phyloP scores from a whole-genome alignment of 2,113 vertebrate genomes.

The Zosterops japonicus region DNA sequence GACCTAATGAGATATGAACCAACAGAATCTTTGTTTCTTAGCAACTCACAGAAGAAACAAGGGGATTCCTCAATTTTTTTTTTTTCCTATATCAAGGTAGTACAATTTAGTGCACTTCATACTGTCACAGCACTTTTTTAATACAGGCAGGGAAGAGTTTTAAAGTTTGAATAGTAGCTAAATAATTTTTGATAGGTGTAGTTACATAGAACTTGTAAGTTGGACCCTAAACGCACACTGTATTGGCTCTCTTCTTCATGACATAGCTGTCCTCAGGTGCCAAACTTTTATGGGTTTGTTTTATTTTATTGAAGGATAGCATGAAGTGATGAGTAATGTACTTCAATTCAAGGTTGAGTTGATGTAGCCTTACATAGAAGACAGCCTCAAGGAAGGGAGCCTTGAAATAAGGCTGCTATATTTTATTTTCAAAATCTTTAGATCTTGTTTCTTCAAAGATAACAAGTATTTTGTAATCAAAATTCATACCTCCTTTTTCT shows the following conservation, averaged over 20 bases:
- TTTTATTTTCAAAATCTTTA: slow-evolving; percentile 13
- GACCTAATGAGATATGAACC: slow-evolving; percentile 58
- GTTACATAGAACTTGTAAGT: slow-evolving; percentile 40
- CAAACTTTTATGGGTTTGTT: slow-evolving; percentile 64
- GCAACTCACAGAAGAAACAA: slow-evolving; percentile 65
- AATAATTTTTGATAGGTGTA: slow-evolving; percentile 62
- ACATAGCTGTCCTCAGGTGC: slow-evolving; percentile 75
- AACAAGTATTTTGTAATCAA: background rate
- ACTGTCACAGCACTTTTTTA: slow-evolving; percentile 72
- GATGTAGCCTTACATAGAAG: slow-evolving; percentile 74
- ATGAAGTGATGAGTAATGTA: slow-evolving; percentile 35
- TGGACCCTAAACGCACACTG: slow-evolving; percentile 50
- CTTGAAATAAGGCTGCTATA: slow-evolving; percentile 28
- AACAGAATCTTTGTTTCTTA: slow-evolving; percentile 63
- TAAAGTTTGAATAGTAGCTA: slow-evolving; percentile 60
- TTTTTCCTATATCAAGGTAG: slow-evolving; percentile 61
- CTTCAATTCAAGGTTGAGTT: slow-evolving; percentile 51
- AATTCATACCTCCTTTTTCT: slow-evolving; percentile 21
- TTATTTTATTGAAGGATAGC: slow-evolving; percentile 68
- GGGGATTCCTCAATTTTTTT: slow-evolving; percentile 49
- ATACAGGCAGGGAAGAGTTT: slow-evolving; percentile 68
- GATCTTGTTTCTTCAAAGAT: background rate
- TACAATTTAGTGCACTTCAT: slow-evolving; percentile 68
- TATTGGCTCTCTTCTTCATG: slow-evolving; percentile 52
- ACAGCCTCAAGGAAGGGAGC: slow-evolving; percentile 69